Evolutionary conservation across 2,888 invertebrate genomes (phyloP).

Genomic region (Drosophila emarginata): DNA sequence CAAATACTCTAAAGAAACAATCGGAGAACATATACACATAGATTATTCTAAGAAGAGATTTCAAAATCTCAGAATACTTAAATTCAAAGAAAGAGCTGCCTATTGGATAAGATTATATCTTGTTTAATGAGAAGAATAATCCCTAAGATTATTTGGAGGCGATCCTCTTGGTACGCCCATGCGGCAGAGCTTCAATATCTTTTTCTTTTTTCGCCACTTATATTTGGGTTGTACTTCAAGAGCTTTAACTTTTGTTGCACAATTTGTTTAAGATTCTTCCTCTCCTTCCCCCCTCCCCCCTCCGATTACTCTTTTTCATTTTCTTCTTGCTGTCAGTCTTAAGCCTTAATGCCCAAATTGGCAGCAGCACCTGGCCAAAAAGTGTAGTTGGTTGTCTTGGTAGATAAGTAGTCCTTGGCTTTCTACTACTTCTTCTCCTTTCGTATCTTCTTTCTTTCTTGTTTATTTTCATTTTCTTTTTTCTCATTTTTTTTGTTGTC

Average conservation of each 20-base stretch:
- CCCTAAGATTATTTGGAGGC: too few species aligned
- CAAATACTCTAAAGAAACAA: neutral
- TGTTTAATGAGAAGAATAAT: too few species aligned
- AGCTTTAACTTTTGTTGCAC: constrained; percentile 73
- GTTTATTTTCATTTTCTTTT: constrained; percentile 2
- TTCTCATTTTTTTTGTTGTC: neutral
- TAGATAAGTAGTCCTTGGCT: constrained; percentile 65
- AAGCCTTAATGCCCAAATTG: constrained; percentile 69
- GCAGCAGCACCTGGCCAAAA: constrained; percentile 71
- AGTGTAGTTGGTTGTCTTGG: constrained; percentile 53
- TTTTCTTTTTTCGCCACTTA: constrained; percentile 37
- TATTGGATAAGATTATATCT: too few species aligned
- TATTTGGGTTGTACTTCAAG: constrained; percentile 19
- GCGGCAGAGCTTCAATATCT: constrained; percentile 16
- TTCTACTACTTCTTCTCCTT: constrained; percentile 13
- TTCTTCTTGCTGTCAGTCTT: neutral
- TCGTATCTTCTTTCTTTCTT: constrained; percentile 12
- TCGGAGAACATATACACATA: neutral
- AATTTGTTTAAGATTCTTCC: constrained; percentile 53
- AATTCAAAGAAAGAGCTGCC: neutral
- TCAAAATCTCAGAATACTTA: too few species aligned
- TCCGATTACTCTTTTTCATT: too few species aligned
- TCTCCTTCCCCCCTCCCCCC: too few species aligned
- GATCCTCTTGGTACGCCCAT: constrained; percentile 1
- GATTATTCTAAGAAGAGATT: too few species aligned